Evolutionary conservation across 2,888 invertebrate species (phyloP).

Genomic region (Calephelis perditalis): DNA sequence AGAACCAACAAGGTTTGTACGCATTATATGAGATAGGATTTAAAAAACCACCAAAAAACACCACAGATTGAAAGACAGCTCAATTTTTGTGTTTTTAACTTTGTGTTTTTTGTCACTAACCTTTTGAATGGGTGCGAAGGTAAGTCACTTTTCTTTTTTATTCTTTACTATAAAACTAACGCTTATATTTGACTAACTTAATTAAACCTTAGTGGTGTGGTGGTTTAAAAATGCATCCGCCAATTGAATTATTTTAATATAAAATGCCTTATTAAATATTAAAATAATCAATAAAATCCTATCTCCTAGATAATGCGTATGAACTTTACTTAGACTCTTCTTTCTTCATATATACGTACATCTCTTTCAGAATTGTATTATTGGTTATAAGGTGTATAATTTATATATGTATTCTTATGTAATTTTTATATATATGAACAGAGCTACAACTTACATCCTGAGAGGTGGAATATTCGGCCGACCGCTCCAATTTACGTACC

Average conservation of each 20-base stretch:
- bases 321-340: conserved; percentile 33
- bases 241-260: conserved; percentile 30
- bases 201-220: conserved; percentile 65
- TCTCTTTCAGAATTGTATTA: conserved; percentile 15
- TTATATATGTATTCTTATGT: conserved; percentile 35
- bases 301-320: conserved; percentile 70
- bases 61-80: conserved; percentile 69
- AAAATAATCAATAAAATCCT: conserved; percentile 53
- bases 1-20: conserved; percentile 75
- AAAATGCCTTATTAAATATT: conserved; percentile 29
- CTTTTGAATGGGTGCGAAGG: conserved; percentile 48
- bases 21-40: conserved; percentile 59
- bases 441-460: conserved; percentile 74
- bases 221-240: conserved; percentile 48
- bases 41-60: conserved; percentile 58
- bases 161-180: conserved; percentile 44
- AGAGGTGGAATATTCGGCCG: conserved; percentile 70
- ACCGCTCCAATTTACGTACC: conserved; percentile 73
- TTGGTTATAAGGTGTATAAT: conserved; percentile 27
- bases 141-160: conserved; percentile 51
- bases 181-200: conserved; percentile 55
- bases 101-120: conserved; percentile 38
- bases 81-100: conserved; percentile 47
- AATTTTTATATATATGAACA: conserved; percentile 43
- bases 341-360: conserved; percentile 18